These are phyloP conservation scores for Lordiphosa mommai DNA, from an alignment of 1,140 invertebrate species.

Conservation along the genomic window DNA sequence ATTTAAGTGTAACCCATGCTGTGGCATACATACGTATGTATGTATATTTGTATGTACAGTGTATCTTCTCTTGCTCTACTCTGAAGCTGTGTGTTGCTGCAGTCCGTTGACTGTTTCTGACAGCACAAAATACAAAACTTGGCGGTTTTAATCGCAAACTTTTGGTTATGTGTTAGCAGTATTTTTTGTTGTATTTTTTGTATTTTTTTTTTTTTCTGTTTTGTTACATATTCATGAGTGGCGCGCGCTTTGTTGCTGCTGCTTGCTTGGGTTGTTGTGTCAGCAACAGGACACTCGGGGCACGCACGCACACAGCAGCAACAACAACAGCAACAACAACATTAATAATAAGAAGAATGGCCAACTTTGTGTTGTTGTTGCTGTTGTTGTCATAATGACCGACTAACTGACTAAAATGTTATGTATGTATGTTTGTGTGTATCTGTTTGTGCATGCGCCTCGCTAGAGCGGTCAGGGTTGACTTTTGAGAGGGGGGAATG, in stretches of 20 bases:
- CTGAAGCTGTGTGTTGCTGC: constrained; percentile 14
- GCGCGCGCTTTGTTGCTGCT: constrained; percentile 16
- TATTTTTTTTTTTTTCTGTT: too few species aligned
- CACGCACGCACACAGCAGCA: constrained; percentile 26
- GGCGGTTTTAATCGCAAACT: neutral
- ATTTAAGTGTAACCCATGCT: neutral
- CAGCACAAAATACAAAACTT: constrained; percentile 5
- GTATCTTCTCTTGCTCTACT: neutral
- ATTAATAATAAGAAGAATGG: constrained; percentile 9
- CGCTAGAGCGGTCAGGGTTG: constrained; percentile 69
- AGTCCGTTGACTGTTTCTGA: constrained; percentile 41
- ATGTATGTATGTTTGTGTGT: constrained; percentile 18
- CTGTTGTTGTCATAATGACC: constrained; percentile 55
- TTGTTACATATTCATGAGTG: too few species aligned
- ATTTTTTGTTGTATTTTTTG: constrained; percentile 13
- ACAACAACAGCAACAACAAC: neutral
- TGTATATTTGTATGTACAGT: too few species aligned
- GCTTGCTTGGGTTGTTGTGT: constrained; percentile 12
- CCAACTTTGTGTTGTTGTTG: neutral
- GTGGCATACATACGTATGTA: neutral
- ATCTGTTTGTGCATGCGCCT: constrained; percentile 59
- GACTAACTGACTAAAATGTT: constrained; percentile 60
- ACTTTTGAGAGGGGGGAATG: constrained; percentile 42
- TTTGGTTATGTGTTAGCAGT: neutral
- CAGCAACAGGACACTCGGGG: constrained; percentile 58